These are phyloP conservation scores for Polymixis flavicincta DNA, from an alignment of 2,888 invertebrate genomes.

Conservation along the genomic window DNA sequence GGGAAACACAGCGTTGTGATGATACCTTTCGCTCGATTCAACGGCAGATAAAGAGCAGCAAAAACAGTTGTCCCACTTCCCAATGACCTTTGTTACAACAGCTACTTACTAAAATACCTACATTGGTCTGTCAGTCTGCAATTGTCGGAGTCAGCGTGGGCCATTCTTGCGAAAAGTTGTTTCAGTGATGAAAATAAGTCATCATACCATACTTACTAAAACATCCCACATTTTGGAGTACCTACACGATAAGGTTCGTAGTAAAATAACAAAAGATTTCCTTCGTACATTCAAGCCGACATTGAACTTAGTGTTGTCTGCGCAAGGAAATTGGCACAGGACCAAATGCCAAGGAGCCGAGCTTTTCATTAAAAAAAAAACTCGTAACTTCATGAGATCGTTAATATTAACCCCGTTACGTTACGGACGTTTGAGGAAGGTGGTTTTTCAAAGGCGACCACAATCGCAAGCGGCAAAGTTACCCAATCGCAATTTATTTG, in stretches of 20 bases:
- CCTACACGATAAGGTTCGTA: constrained; percentile 43
- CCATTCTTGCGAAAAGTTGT: constrained; percentile 57
- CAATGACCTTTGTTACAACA: constrained; percentile 87
- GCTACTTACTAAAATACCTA: constrained; percentile 73
- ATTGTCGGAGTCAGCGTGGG: constrained; percentile 21
- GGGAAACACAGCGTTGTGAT: constrained; percentile 82
- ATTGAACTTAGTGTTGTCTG: constrained; percentile 83
- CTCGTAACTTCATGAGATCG: too few species aligned
- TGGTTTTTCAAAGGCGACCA: background rate
- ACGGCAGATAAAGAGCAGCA: constrained; percentile 84
- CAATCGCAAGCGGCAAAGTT: background rate
- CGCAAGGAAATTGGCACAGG: constrained; percentile 83
- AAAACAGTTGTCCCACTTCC: constrained; percentile 86
- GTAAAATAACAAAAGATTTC: constrained; percentile 64
- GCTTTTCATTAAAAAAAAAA: too few species aligned
- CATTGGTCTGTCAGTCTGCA: constrained; percentile 63
- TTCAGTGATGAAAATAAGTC: constrained; percentile 59
- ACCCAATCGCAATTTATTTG: background rate
- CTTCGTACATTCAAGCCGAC: constrained; percentile 72
- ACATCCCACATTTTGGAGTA: constrained; percentile 46
- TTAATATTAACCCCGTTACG: too few species aligned
- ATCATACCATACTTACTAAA: constrained; percentile 23
- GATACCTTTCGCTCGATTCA: constrained; percentile 89
- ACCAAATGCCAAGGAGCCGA: constrained; percentile 76
- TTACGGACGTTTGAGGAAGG: constrained; percentile 52